These are phyloP conservation scores for Vanessa cardui DNA, from an alignment of 2,888 invertebrate species.

Conservation along the genomic window DNA sequence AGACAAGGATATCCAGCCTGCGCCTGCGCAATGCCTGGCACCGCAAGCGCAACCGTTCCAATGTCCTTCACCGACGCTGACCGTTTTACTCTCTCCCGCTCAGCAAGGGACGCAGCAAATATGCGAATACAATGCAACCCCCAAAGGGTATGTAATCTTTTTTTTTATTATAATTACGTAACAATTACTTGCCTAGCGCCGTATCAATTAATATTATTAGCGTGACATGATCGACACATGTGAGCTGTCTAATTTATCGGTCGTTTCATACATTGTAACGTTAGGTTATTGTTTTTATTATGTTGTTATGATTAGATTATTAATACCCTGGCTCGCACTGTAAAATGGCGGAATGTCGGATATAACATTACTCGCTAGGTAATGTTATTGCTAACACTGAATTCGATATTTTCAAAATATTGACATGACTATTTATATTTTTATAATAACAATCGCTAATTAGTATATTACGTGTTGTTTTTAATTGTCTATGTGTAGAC, in stretches of 20 bases:
- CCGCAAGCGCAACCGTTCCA: slow-evolving; percentile 43
- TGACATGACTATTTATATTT: background rate
- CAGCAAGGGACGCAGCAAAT: slow-evolving; percentile 19
- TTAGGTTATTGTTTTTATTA: slow-evolving; percentile 30
- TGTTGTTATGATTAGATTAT: slow-evolving; percentile 28
- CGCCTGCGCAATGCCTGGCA: slow-evolving; percentile 35
- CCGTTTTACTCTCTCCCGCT: slow-evolving; percentile 39
- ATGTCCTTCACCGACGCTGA: slow-evolving; percentile 37
- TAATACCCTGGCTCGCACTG: slow-evolving; percentile 17
- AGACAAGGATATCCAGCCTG: slow-evolving; percentile 38
- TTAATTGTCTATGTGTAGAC: background rate
- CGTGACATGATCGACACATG: slow-evolving; percentile 25
- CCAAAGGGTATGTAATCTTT: slow-evolving; percentile 39
- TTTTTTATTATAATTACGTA: slow-evolving; percentile 9
- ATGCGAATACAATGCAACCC: slow-evolving; percentile 23
- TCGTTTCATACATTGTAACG: slow-evolving; percentile 28
- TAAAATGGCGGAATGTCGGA: slow-evolving; percentile 7
- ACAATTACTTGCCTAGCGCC: slow-evolving; percentile 3
- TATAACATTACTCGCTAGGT: background rate
- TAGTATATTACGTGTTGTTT: background rate
- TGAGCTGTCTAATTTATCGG: slow-evolving; percentile 21
- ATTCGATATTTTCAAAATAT: background rate
- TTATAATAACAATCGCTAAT: background rate
- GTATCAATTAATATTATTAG: slow-evolving; percentile 22
- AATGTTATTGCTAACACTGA: background rate